Base-by-base conservation (phyloP, 1,140 invertebrate species). In the Rhyacophila brunnea region DNA sequence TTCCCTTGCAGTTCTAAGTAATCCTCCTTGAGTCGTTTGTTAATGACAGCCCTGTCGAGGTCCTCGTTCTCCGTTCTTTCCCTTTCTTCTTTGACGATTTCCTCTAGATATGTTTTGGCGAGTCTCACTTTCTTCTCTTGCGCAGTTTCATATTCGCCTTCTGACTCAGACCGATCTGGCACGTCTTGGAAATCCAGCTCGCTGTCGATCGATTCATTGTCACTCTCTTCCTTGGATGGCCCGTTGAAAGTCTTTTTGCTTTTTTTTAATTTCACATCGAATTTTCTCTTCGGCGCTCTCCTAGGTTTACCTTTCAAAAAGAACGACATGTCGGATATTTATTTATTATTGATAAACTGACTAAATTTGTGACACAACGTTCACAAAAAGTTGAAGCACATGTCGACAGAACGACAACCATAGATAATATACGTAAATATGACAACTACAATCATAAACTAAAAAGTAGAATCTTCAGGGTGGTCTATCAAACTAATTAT, bases 51-150 rank as follows among this genome's bases (percentile, higher is more conserved):
- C 63, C 86, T 78, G 62, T 88, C 83, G 53, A 87, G 77, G 66
- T 91, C 84, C 34, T 85, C 80, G 11, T 81, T 73, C 58, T 89
- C 89, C 35, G 75, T 75, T 66, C 85, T 82, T 66, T 88, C 84
- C 43, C 81, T 83, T 73, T 92, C 91, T 80, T 93, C 85, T 70
- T 84, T 85, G 75, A 92, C 86, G 53, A 96, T 88, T 80, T 95
- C 88, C 67, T 88, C 78, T 32, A 98, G 78, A 78, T 95, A 95
- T 71, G 91, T 84, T 71, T 95, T 95, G 0, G 93, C 92, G 57
- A 96, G 75, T 32, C 91, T 80, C 32, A 98, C 65, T 67, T 90
- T 90, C 70, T 96, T 96, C 68, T 96, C 90, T 71, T 96, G 91
- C 0, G 89, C 85, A 6, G 92, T 96, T 71, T 90, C 87, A 57